Base-by-base conservation (phyloP, 2,888 invertebrate genomes). In the Volucella bombylans region DNA sequence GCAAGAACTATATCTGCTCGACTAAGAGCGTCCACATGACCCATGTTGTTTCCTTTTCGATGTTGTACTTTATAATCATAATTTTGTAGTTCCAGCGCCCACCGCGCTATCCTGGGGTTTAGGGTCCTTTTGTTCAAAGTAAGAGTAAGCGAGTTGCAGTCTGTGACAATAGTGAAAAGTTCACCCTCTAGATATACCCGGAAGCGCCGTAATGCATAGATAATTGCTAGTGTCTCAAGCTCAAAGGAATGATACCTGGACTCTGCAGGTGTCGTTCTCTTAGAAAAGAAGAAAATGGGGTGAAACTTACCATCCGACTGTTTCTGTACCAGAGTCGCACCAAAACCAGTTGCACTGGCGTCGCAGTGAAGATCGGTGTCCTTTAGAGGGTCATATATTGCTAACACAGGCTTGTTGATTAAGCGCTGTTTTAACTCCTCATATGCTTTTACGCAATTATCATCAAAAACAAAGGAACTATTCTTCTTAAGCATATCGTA, bases 21-120 rank as follows among this genome's bases (percentile, higher is more conserved):
- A 68, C 89, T 89, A 14, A 89, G 71, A 1, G 89, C 88, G 76
- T 89, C 89, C 1, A 88, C 89, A 86, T 89, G 89, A 15, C 49
- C 62, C 89, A 89, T 90, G 41, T 78, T 71, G 15, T 38, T 55
- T 15, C 67, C 82, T 15, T 47, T 62, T 86, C 72, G 45, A 57
- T 86, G 81, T 15, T 76, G n/a, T 39, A 11, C 54, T 11, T 12
- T 69, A 39, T 59, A 87, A 61, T 87, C 68, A 52, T 73, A 88
- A 39, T 86, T 79, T 64, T 86, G 54, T 1, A 88, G n/a, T 57
- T 87, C 69, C 14, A 87, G 62, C 1, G 83, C 86, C 89, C 89
- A 90, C 23, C 89, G 85, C 10, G 89, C 89, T 38, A 87, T 87
- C 86, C 82, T 87, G 77, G 59, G 87, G 65, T 52, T 87, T 69